phyloP scores from a whole-genome alignment of 2,888 invertebrate genomes.

The Zygothrica quintamaculata region DNA sequence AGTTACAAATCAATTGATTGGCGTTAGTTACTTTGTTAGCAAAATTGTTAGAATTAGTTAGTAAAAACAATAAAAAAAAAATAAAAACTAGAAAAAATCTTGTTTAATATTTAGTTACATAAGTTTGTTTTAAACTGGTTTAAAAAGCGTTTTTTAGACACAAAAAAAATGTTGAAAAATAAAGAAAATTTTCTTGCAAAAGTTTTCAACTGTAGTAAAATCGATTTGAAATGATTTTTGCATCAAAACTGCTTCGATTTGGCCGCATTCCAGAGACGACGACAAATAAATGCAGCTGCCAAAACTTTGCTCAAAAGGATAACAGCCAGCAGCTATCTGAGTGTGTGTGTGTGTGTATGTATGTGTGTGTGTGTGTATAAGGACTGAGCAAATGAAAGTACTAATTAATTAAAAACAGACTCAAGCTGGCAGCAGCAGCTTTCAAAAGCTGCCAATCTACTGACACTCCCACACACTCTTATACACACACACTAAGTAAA shows the following conservation, averaged over 20 bases:
- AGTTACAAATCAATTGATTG: constrained; percentile 27
- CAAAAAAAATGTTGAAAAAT: too few species aligned
- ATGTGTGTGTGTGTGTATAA: constrained; percentile 12
- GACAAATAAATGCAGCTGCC: constrained; percentile 57
- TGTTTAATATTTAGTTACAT: too few species aligned
- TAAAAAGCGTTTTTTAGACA: too few species aligned
- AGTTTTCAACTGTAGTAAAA: constrained; percentile 6
- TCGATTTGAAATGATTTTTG: constrained; percentile 26
- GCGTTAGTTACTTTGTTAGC: constrained; percentile 7
- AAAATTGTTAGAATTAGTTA: too few species aligned
- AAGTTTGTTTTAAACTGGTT: too few species aligned
- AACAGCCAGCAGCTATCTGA: constrained; percentile 3
- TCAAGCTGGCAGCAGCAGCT: constrained; percentile 31
- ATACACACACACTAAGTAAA: constrained; percentile 46
- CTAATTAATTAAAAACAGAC: constrained; percentile 70
- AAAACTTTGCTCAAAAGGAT: constrained; percentile 43
- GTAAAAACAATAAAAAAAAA: too few species aligned
- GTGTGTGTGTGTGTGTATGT: constrained; percentile 3
- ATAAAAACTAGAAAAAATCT: too few species aligned
- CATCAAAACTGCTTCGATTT: constrained; percentile 26
- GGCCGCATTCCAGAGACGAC: constrained; percentile 38
- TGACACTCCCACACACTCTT: constrained; percentile 20
- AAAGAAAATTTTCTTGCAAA: too few species aligned
- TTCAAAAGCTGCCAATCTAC: constrained; percentile 10
- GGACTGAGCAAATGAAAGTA: constrained; percentile 31